Evolutionary conservation across 2,797 vertebrate genomes (phyloP), one percentile per base, ranked within the genome.

Genomic region (Epinephelus coioides): DNA sequence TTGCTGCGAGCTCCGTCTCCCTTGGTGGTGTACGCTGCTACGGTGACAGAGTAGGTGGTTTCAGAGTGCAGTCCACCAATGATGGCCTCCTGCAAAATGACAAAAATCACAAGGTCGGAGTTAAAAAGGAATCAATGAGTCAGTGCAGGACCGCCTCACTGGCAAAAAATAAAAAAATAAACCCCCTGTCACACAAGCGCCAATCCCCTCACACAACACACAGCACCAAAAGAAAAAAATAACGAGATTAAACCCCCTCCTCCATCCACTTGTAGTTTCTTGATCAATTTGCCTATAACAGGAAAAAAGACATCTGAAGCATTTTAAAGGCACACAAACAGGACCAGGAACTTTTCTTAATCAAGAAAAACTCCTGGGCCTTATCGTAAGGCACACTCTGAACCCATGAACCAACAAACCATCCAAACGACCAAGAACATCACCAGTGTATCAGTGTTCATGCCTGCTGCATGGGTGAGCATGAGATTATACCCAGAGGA

Each of bases 1-100:
- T 99, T 99, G 95, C 97, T 99, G 55, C 98, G 96, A 63, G 98
- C 97, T 70, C 98, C 98, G 0, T 99, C 98, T 56, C 98, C 98
- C 83, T 98, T 99, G 76, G 98, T 99, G 87, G 98, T 99, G 80
- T 99, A 99, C 4, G 98, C 98, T 15, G 98, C 98, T 0, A 99
- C 97, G 0, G 97, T 99, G 78, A 99, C 91, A 0, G 98, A 99
- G 91, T 99, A 99, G 81, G 97, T 97, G 73, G 98, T 99, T 94
- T 99, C 98, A 0, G 98, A 96, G 51, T 97, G 96, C 73, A 99
- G 96, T 72, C 97, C 96, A 5, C 94, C 95, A 80, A 99, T 97
- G 86, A 96, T 82, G 15, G 97, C 95, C 93, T 99, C 97, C 98
- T 99, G 90, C 72, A 81, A 89, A 82, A 89, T 34, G 47, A 54